These are phyloP conservation scores for Apocrypta bakeri DNA, from an alignment of 1,140 invertebrate genomes.

Conservation along the genomic window DNA sequence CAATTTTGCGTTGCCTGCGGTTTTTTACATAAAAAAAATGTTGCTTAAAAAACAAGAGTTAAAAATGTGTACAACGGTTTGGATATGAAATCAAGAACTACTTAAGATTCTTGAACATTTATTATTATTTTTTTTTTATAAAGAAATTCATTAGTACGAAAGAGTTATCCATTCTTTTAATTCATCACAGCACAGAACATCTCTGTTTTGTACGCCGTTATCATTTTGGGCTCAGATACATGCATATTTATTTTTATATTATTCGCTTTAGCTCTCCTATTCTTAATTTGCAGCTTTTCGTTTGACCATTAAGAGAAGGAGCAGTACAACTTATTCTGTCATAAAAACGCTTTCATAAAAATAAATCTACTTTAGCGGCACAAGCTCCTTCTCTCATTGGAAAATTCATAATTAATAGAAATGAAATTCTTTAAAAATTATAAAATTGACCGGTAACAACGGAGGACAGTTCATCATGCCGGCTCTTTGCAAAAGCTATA, in stretches of 20 bases:
- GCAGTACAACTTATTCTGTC: slow-evolving; percentile 9
- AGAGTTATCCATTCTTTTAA: slow-evolving; percentile 45
- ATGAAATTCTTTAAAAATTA: slow-evolving; percentile 7
- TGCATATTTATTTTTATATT: slow-evolving; percentile 48
- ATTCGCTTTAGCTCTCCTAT: background rate
- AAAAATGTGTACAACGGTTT: background rate
- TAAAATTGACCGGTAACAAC: slow-evolving; percentile 19
- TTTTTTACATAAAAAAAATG: background rate
- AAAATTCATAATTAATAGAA: slow-evolving; percentile 11
- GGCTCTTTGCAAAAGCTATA: slow-evolving; percentile 2
- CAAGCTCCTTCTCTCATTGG: slow-evolving; percentile 5
- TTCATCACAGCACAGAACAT: slow-evolving; percentile 59
- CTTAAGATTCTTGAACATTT: slow-evolving; percentile 12
- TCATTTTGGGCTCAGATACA: slow-evolving; percentile 55
- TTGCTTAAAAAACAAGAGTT: background rate
- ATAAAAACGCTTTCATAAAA: slow-evolving; percentile 27
- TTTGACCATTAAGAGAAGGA: background rate
- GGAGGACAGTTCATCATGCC: slow-evolving; percentile 18
- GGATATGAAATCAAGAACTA: slow-evolving; percentile 18
- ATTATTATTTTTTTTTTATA: slow-evolving; percentile 32
- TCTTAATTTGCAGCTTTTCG: slow-evolving; percentile 5
- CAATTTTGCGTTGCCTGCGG: background rate
- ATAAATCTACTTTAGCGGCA: slow-evolving; percentile 24
- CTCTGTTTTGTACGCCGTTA: slow-evolving; percentile 56
- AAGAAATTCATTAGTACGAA: slow-evolving; percentile 17